Evolutionary conservation across 1,140 invertebrate genomes (phyloP), one percentile per base, ranked within the genome.

Genomic region (Cotesia chilonis): DNA sequence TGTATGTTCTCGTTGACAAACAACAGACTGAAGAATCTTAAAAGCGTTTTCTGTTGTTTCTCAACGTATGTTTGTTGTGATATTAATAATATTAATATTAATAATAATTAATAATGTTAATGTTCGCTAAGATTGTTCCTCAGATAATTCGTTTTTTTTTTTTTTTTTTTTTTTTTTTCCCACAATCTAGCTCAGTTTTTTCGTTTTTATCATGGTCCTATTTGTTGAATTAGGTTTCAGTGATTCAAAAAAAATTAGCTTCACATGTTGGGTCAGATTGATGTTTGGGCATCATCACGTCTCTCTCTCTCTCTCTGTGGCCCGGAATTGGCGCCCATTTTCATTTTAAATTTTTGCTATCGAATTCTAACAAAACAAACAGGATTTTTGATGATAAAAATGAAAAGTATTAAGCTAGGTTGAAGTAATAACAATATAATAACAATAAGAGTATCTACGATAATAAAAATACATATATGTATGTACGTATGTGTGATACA

Each of bases 11-110:
- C 76, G 59, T 73, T 77, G 28, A 64, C 7, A 64, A 68, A 68
- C 54, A 80, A 74, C 75, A 76, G 67, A 71, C 14, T 73, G 10
- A 75, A 78, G 70, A 38, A 77, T 73, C 77, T 79, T 76, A 72
- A 70, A 75, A 75, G 70, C 74, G 76, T 75, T 79, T 71, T 71
- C 73, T 74, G 76, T 74, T 80, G 80, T 74, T 79, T 76, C 75
- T 79, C 74, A 76, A 74, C 84, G 82, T 83, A 84, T 84, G 83
- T 83, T 82, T 74, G 6, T 47, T 47, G 6, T 41, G 9, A 41
- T 41, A 41, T 7, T 41, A 41, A 41, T 41, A 41, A 69, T 47
- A 41, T 35, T 71, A 55, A 55, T 55, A 14, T n/a, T 14, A 14
- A 14, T 14, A 55, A 55, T 55, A 57, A 57, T 57, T 28, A 57